phyloP scores from a whole-genome alignment of 2,888 invertebrate genomes.

The Cephalotes varians region DNA sequence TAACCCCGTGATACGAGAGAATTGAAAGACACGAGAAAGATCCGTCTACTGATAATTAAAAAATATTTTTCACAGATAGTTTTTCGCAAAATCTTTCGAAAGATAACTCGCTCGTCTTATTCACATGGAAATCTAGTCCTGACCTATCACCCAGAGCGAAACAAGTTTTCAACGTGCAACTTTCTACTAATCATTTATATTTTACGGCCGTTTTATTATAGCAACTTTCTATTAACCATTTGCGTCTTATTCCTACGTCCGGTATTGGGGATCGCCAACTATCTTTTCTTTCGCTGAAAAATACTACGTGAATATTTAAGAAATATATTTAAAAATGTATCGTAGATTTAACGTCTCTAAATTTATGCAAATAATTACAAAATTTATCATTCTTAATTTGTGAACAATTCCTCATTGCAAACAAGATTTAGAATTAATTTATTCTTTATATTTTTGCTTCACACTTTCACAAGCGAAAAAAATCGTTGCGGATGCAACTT shows the following conservation, averaged over 20 bases:
- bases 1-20: background rate
- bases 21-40: background rate
- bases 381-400: background rate
- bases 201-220: conserved; percentile 7
- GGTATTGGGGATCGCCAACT: background rate
- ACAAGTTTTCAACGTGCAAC: conserved; percentile 24
- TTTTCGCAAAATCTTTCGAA: background rate
- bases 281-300: background rate
- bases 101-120: background rate
- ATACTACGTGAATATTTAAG: background rate
- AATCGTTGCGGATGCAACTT: background rate
- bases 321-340: background rate
- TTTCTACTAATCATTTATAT: conserved; percentile 29
- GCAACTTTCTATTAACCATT: conserved; percentile 21
- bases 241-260: background rate
- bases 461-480: background rate
- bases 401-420: background rate
- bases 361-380: background rate
- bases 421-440: background rate
- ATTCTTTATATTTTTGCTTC: background rate
- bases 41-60: background rate
- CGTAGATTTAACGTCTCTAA: background rate
- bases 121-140: background rate
- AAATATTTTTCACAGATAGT: background rate
- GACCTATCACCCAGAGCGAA: background rate